These are phyloP conservation scores for Pasiphila rectangulata DNA, from an alignment of 2,888 invertebrate genomes.

Conservation along the genomic window DNA sequence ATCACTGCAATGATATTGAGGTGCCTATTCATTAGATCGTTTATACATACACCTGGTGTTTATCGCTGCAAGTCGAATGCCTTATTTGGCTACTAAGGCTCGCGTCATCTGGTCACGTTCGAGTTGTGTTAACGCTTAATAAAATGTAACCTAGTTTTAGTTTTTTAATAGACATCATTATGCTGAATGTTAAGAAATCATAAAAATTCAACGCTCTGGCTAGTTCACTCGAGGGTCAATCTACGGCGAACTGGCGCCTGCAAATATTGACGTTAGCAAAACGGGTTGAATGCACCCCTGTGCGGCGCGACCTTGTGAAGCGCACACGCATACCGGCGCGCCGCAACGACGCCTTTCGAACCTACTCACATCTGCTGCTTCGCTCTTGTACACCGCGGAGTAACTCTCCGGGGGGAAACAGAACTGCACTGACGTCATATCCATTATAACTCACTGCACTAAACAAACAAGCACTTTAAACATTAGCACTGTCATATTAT, in stretches of 20 bases:
- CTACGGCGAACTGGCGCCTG: slow-evolving; percentile 23
- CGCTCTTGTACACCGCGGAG: slow-evolving; percentile 65
- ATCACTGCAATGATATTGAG: slow-evolving; percentile 22
- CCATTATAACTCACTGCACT: slow-evolving; percentile 46
- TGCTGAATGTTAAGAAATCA: slow-evolving; percentile 1
- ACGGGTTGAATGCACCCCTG: slow-evolving; percentile 70
- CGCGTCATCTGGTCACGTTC: background rate
- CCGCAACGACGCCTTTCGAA: slow-evolving; percentile 47
- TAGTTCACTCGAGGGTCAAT: slow-evolving; percentile 9
- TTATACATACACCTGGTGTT: slow-evolving; percentile 9
- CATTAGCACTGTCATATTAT: slow-evolving; percentile 48
- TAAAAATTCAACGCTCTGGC: slow-evolving; percentile 1
- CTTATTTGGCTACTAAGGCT: slow-evolving; percentile 1
- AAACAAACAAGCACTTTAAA: slow-evolving; percentile 43
- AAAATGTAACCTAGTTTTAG: no score
- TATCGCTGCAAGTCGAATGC: slow-evolving; percentile 4
- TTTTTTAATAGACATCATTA: no score
- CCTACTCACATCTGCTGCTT: slow-evolving; percentile 58
- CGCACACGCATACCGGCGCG: slow-evolving; percentile 51
- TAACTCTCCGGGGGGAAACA: slow-evolving; percentile 72
- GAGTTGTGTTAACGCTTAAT: background rate
- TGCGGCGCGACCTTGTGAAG: slow-evolving; percentile 61
- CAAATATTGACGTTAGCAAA: slow-evolving; percentile 46
- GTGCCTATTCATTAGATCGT: slow-evolving; percentile 19
- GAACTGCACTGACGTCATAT: slow-evolving; percentile 60